A percentile compares a stretch with the other conserved stretches of the same genome.
phyloP scores from a whole-genome alignment of 1,140 invertebrate genomes.

The Lordiphosa mommai region DNA sequence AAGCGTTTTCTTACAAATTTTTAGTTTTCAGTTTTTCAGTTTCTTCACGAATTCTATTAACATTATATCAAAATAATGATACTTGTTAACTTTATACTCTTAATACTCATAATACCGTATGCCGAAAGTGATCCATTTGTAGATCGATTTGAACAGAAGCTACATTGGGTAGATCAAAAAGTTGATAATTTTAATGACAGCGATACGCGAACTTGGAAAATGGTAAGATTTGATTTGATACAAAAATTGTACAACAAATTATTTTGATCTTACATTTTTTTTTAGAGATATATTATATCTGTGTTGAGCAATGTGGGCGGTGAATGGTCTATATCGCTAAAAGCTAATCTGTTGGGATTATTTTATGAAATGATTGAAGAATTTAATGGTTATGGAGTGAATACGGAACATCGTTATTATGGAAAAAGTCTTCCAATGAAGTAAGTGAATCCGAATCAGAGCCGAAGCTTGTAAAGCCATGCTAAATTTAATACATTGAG shows the following conservation, averaged over 20 bases:
- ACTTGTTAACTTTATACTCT: neutral
- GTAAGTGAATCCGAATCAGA: slow-evolving; percentile 69
- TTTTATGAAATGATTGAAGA: slow-evolving; percentile 81
- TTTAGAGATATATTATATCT: too few species aligned
- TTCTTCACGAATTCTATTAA: too few species aligned
- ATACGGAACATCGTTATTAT: slow-evolving; percentile 90
- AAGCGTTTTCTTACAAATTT: too few species aligned
- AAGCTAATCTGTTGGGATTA: slow-evolving; percentile 78
- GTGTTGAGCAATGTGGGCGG: too few species aligned
- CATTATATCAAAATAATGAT: too few species aligned
- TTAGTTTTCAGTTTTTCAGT: too few species aligned
- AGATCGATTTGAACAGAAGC: neutral
- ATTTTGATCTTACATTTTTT: too few species aligned
- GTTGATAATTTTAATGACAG: slow-evolving; percentile 87
- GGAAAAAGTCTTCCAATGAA: slow-evolving; percentile 86
- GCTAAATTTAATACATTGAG: too few species aligned
- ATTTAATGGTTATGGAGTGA: slow-evolving; percentile 82
- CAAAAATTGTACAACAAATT: too few species aligned
- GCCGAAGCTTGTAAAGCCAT: too few species aligned
- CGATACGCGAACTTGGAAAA: slow-evolving; percentile 83
- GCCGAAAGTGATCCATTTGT: neutral
- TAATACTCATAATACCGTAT: neutral
- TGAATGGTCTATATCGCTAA: slow-evolving; percentile 81
- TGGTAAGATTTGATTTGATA: slow-evolving; percentile 72
- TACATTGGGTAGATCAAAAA: slow-evolving; percentile 49